Evolutionary conservation across 2,113 vertebrate genomes (phyloP).

Genomic region (Seriola quinqueradiata): DNA sequence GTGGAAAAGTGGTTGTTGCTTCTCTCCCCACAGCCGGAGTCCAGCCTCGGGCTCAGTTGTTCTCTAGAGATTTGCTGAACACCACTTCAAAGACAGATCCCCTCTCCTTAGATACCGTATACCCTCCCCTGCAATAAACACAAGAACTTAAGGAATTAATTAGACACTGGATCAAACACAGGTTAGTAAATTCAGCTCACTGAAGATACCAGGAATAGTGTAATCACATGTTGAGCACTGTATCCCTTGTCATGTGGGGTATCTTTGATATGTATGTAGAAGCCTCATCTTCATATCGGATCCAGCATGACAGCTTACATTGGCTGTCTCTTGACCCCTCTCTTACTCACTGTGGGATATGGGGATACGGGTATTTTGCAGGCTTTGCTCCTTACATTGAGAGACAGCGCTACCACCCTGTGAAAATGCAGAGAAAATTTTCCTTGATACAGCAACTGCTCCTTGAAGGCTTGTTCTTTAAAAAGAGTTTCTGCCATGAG

Average conservation of each 20-base stretch:
- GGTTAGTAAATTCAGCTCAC: constrained; percentile 55
- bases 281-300: constrained; percentile 25
- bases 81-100: constrained; percentile 81
- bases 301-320: constrained; percentile 45
- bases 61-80: constrained; percentile 76
- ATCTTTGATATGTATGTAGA: constrained; percentile 52
- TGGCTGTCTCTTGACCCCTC: constrained; percentile 41
- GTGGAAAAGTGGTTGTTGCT: constrained; percentile 61
- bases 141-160: constrained; percentile 84
- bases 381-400: constrained; percentile 38
- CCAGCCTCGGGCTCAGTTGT: constrained; percentile 76
- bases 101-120: constrained; percentile 59
- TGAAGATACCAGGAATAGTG: constrained; percentile 41
- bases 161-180: constrained; percentile 76
- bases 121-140: constrained; percentile 71
- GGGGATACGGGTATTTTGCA: constrained; percentile 24
- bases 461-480: constrained; percentile 35
- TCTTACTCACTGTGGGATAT: constrained; percentile 35
- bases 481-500: constrained; percentile 37
- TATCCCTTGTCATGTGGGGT: constrained; percentile 19
- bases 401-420: constrained; percentile 25
- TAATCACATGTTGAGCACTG: constrained; percentile 37
- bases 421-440: constrained; percentile 22
- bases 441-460: constrained; percentile 24
- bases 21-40: constrained; percentile 67